A percentile compares a stretch with the other conserved stretches of the same genome.
These are phyloP conservation scores for Mythimna ferrago DNA, from an alignment of 2,888 invertebrate genomes.

Conservation along the genomic window DNA sequence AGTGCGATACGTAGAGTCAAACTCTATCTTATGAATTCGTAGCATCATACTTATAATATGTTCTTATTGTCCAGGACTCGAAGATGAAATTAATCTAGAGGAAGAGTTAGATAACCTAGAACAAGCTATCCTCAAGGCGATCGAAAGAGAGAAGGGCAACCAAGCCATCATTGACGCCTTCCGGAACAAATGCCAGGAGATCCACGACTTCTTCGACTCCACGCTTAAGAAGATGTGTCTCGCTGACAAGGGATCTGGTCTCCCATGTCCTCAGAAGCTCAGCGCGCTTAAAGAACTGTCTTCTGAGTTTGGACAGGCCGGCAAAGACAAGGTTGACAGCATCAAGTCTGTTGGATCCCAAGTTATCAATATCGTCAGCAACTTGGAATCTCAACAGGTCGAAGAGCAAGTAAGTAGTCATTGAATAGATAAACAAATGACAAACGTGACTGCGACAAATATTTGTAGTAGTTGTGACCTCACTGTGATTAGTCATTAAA, in stretches of 20 bases:
- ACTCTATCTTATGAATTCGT: too few species aligned
- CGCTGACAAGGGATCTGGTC: slow-evolving; percentile 95
- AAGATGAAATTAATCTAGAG: slow-evolving; percentile 93
- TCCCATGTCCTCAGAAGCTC: slow-evolving; percentile 95
- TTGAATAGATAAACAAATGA: slow-evolving; percentile 35
- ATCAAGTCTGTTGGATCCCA: slow-evolving; percentile 93
- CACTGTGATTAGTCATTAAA: slow-evolving; percentile 36
- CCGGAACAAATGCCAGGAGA: slow-evolving; percentile 93
- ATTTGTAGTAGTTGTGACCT: slow-evolving; percentile 19
- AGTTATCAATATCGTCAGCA: slow-evolving; percentile 95
- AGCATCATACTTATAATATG: too few species aligned
- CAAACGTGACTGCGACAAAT: slow-evolving; percentile 34
- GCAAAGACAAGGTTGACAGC: slow-evolving; percentile 93
- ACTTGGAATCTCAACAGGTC: slow-evolving; percentile 97
- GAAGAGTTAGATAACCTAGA: slow-evolving; percentile 94
- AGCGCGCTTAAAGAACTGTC: slow-evolving; percentile 93
- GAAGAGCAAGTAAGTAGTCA: slow-evolving; percentile 93
- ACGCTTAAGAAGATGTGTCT: slow-evolving; percentile 95
- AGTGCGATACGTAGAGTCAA: too few species aligned
- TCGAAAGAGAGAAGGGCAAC: slow-evolving; percentile 94
- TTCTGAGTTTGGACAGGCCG: slow-evolving; percentile 93
- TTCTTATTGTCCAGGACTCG: slow-evolving; percentile 82
- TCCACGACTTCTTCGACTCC: slow-evolving; percentile 95
- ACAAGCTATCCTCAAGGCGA: slow-evolving; percentile 92
- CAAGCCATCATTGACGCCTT: slow-evolving; percentile 95